Conservation (phyloP, 1,140 invertebrate genomes). For the Drosophila yakuba region DNA sequence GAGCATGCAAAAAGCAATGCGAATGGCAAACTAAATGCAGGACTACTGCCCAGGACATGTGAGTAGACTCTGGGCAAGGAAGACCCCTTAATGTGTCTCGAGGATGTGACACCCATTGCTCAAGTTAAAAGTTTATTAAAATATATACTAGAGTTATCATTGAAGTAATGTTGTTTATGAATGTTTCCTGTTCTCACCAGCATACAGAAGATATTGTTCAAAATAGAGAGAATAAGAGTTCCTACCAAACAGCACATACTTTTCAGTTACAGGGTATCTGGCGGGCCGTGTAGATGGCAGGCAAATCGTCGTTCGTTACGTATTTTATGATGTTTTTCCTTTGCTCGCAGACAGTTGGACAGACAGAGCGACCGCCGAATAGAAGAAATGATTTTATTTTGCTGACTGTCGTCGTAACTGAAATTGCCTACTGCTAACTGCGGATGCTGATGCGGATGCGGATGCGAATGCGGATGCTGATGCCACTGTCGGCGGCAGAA, state of each 20-base stretch:
- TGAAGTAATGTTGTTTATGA: too few relatives aligned
- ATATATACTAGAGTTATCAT: not conserved
- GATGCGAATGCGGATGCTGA: conserved; percentile 14
- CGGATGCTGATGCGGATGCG: conserved; percentile 31
- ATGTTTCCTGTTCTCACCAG: too few relatives aligned
- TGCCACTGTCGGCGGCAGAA: conserved; percentile 33
- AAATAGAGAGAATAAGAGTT: too few relatives aligned
- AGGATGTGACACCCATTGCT: not conserved
- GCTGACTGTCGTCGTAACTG: conserved; percentile 78
- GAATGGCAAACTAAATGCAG: conserved; percentile 56
- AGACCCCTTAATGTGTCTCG: not conserved
- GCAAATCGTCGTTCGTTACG: conserved; percentile 76
- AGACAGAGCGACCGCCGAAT: conserved; percentile 23
- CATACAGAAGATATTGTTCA: too few relatives aligned
- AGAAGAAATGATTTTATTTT: conserved; percentile 76
- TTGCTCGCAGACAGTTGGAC: conserved; percentile 35
- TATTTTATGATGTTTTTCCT: conserved; percentile 76
- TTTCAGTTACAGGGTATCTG: not conserved
- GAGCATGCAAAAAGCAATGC: conserved; percentile 74
- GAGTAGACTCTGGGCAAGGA: conserved; percentile 6
- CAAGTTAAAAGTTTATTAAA: not conserved
- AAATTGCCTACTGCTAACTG: conserved; percentile 69
- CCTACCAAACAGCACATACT: not conserved
- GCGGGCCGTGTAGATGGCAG: conserved; percentile 37
- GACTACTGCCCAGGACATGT: conserved; percentile 61